These are phyloP conservation scores for Drosophila leontia DNA, from an alignment of 1,140 invertebrate species.

Conservation along the genomic window DNA sequence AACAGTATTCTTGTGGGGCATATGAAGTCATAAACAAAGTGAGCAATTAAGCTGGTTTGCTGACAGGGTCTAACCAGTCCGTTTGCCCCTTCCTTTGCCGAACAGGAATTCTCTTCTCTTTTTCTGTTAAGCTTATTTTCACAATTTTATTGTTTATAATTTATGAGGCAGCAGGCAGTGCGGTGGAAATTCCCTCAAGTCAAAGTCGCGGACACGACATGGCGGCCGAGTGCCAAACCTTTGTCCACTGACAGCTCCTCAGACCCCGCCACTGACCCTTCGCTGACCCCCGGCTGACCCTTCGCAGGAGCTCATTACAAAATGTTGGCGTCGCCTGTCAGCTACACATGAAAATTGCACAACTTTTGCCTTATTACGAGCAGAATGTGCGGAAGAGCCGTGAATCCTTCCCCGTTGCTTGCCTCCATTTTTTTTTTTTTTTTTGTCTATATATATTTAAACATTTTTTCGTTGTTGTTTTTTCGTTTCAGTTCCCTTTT, in stretches of 20 bases:
- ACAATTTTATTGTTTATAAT: slow-evolving; percentile 73
- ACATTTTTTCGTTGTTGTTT: slow-evolving; percentile 11
- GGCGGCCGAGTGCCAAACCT: slow-evolving; percentile 56
- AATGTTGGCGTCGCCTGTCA: slow-evolving; percentile 71
- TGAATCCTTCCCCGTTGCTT: slow-evolving; percentile 32
- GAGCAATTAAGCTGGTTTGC: slow-evolving; percentile 62
- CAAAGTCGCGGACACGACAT: slow-evolving; percentile 52
- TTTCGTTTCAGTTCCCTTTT: slow-evolving; percentile 34
- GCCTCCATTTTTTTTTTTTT: slow-evolving; percentile 10
- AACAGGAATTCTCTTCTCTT: slow-evolving; percentile 10
- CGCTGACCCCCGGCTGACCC: slow-evolving; percentile 20
- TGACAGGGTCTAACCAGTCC: slow-evolving; percentile 41
- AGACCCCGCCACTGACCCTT: slow-evolving; percentile 5
- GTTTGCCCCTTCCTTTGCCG: background rate
- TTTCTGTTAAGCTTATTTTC: slow-evolving; percentile 45
- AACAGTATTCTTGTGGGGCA: slow-evolving; percentile 26
- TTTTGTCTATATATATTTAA: slow-evolving; percentile 8
- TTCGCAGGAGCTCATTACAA: slow-evolving; percentile 67
- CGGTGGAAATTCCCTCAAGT: slow-evolving; percentile 41
- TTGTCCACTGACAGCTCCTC: slow-evolving; percentile 52
- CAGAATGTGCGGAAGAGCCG: slow-evolving; percentile 44
- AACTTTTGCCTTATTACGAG: slow-evolving; percentile 80
- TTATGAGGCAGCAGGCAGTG: slow-evolving; percentile 37
- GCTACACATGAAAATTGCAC: slow-evolving; percentile 83
- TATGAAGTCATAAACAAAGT: slow-evolving; percentile 78